These are phyloP conservation scores for Pristionchus maxplancki DNA, from an alignment of 2,888 invertebrate species.

Conservation along the genomic window DNA sequence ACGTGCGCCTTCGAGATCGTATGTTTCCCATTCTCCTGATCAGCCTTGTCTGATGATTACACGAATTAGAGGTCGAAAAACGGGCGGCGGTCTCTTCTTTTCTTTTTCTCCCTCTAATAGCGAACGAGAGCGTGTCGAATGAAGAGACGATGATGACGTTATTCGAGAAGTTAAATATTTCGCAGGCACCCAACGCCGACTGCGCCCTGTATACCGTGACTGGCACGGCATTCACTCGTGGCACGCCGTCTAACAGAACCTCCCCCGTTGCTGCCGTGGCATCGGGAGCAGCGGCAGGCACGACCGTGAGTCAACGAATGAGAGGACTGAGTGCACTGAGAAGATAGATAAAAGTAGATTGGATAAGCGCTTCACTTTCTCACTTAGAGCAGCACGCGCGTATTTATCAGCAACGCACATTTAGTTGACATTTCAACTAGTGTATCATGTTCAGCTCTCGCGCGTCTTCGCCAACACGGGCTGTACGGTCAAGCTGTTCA, in stretches of 20 bases:
- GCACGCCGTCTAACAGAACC: background rate
- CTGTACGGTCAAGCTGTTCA: constrained; percentile 10
- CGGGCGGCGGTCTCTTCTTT: too few species aligned
- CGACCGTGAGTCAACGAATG: background rate
- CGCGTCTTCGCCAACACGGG: background rate
- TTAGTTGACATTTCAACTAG: too few species aligned
- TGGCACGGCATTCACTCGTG: background rate
- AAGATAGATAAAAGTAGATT: too few species aligned
- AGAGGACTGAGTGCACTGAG: too few species aligned
- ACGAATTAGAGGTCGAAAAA: too few species aligned
- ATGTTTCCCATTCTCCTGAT: background rate
- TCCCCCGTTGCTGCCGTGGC: background rate
- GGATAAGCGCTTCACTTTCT: too few species aligned
- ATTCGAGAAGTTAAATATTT: too few species aligned
- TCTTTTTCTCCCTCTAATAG: background rate
- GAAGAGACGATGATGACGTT: too few species aligned
- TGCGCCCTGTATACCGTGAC: constrained; percentile 31
- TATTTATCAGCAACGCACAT: too few species aligned
- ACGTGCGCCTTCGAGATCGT: constrained; percentile 33
- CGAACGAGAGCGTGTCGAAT: too few species aligned
- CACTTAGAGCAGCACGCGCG: too few species aligned
- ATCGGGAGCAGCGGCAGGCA: background rate
- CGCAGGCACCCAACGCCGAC: constrained; percentile 11
- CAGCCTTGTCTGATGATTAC: too few species aligned
- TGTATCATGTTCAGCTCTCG: background rate